Evolutionary conservation across 2,113 vertebrate species (phyloP), one percentile per base, ranked within the genome.

Genomic region (Gopherus flavomarginatus): DNA sequence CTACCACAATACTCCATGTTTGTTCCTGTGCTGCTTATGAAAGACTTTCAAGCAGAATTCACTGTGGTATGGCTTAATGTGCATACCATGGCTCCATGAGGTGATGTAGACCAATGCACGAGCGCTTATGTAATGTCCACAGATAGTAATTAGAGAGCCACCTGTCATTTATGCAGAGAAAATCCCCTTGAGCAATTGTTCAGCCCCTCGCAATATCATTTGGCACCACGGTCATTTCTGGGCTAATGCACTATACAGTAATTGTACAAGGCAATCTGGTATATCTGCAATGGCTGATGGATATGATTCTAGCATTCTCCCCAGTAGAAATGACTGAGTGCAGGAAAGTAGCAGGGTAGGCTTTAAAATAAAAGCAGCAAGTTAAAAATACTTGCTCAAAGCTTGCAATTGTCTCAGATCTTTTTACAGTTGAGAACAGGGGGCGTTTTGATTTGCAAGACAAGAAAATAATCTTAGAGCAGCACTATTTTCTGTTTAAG

Each of bases 341-440:
- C 53, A 77, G 42, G 11, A 92, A 94, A 93, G 86, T 90, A 95
- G 95, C 57, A 96, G 94, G 27, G 93, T 65, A 93, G 53, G 69
- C 14, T 56, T 19, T 65, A 91, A 94, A 59, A 44, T 94, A 91
- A 97, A 95, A 89, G 96, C 91, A 50, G 1, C 62, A 56, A 97
- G 87, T 94, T 97, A 90, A 97, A 97, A 95, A 97, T 94, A 89
- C 88, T 94, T 90, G 91, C 95, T 97, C 93, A 96, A 97, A 97
- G 93, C 93, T 96, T 96, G 94, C 97, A 97, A 96, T 97, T 96
- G 91, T 96, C 95, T 93, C 53, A 0, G 7, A 88, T 77, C 94
- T 97, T 93, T 95, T 92, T 87, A 62, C 96, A 91, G 54, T 81
- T 52, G 54, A 85, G 75, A 91, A 57, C 16, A 38, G 19, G 44